Evolutionary conservation across 2,888 invertebrate species (phyloP).

Genomic region (Atrina japonica): DNA sequence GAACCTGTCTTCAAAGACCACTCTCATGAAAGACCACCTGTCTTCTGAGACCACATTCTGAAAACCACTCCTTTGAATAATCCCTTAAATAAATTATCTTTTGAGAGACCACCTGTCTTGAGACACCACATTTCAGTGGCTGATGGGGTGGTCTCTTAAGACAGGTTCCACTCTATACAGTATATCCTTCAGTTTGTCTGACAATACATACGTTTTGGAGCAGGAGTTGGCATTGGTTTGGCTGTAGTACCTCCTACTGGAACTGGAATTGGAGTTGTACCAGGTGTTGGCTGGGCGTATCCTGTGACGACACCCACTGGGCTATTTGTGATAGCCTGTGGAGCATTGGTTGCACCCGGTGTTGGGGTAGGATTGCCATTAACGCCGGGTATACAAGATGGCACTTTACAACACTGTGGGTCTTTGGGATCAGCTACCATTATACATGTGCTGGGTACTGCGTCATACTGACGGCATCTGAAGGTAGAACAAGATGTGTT

Average conservation of each 20-base stretch:
- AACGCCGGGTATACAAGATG: slow-evolving; percentile 60
- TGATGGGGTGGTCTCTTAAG: no score
- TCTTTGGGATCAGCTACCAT: slow-evolving; percentile 62
- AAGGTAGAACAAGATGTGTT: no score
- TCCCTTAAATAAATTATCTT: no score
- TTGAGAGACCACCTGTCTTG: no score
- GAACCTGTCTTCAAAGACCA: no score
- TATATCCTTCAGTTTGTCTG: no score
- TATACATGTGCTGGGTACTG: slow-evolving; percentile 54
- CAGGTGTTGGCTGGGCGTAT: slow-evolving; percentile 52
- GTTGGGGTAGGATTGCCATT: slow-evolving; percentile 58
- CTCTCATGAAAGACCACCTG: no score
- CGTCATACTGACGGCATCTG: slow-evolving; percentile 53
- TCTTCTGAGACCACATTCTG: no score
- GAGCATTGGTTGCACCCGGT: slow-evolving; percentile 54
- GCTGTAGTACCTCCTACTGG: slow-evolving; percentile 39
- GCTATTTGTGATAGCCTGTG: slow-evolving; percentile 55
- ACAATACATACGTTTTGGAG: slow-evolving; percentile 44
- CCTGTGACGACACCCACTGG: slow-evolving; percentile 62
- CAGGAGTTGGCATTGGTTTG: slow-evolving; percentile 47
- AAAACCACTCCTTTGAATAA: no score
- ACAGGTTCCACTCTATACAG: no score
- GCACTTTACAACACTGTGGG: slow-evolving; percentile 61
- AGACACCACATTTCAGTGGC: no score
- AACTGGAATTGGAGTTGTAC: slow-evolving; percentile 44